A percentile compares a stretch with the other conserved stretches of the same genome.
phyloP scores from a whole-genome alignment of 1,140 invertebrate species.

The Drosophila saltans region DNA sequence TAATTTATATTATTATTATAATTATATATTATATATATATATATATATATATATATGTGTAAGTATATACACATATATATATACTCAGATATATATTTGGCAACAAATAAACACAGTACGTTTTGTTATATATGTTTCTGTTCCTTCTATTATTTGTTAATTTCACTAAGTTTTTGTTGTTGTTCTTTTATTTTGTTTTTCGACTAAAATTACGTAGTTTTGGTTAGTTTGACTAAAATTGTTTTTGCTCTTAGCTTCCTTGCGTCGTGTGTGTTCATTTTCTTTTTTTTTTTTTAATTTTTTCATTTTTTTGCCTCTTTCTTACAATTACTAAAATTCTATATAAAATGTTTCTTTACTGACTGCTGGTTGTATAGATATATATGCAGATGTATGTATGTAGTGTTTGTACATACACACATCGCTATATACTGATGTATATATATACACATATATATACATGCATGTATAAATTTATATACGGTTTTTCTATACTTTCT shows the following conservation, averaged over 20 bases:
- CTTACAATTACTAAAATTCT: conserved; percentile 77
- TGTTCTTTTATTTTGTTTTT: conserved; percentile 57
- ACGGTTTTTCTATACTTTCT: conserved; percentile 62
- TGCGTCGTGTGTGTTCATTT: conserved; percentile 53
- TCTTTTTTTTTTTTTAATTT: conserved; percentile 44
- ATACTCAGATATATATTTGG: conserved; percentile 79
- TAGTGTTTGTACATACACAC: conserved; percentile 27
- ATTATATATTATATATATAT: conserved; percentile 76
- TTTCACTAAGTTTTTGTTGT: conserved; percentile 67
- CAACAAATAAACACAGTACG: conserved; percentile 82
- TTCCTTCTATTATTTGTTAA: conserved; percentile 60
- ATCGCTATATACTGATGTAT: too few species aligned
- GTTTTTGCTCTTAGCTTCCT: conserved; percentile 81
- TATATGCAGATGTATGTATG: conserved; percentile 45
- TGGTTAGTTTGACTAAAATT: conserved; percentile 83
- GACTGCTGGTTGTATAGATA: conserved; percentile 63
- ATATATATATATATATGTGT: conserved; percentile 69
- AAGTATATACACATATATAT: conserved; percentile 49
- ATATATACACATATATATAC: conserved; percentile 10
- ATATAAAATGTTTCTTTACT: conserved; percentile 67
- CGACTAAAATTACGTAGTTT: conserved; percentile 81
- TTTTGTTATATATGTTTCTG: conserved; percentile 76
- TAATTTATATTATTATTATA: conserved; percentile 52
- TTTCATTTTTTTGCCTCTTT: conserved; percentile 50
- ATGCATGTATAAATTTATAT: conserved; percentile 46